A percentile compares a stretch with the other conserved stretches of the same genome.
Conservation (phyloP, 2,113 vertebrate species). For the Tyrannus savana region DNA sequence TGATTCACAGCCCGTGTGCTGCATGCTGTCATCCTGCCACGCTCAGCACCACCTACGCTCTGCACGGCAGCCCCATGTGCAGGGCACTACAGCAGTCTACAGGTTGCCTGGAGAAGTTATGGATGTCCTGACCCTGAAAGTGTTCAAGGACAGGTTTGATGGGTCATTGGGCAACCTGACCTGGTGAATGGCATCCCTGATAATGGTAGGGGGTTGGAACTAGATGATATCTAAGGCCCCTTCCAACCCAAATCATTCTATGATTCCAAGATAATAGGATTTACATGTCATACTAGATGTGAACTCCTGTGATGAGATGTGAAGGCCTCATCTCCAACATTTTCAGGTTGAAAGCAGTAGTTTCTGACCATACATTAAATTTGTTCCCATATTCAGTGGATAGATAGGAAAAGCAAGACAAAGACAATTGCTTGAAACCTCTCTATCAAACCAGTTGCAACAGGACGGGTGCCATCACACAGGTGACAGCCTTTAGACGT, state of each 20-base stretch:
- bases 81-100: accelerated
- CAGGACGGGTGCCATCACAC: not conserved
- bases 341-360: not conserved
- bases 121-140: not conserved
- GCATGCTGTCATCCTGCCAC: accelerated
- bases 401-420: not conserved
- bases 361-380: not conserved
- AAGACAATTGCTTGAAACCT: not conserved
- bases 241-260: not conserved
- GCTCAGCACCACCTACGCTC: accelerated
- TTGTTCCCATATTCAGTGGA: not conserved
- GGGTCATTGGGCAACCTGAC: not conserved
- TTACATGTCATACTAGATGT: not conserved
- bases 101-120: not conserved
- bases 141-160: not conserved
- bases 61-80: accelerated
- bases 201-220: not conserved
- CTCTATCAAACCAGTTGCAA: not conserved
- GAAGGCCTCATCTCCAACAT: not conserved
- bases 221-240: not conserved
- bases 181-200: not conserved
- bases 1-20: not conserved
- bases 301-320: not conserved
- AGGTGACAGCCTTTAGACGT: not conserved
- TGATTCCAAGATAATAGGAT: not conserved